phyloP scores from a whole-genome alignment of 2,888 invertebrate species.

The Lydus trimaculatus region DNA sequence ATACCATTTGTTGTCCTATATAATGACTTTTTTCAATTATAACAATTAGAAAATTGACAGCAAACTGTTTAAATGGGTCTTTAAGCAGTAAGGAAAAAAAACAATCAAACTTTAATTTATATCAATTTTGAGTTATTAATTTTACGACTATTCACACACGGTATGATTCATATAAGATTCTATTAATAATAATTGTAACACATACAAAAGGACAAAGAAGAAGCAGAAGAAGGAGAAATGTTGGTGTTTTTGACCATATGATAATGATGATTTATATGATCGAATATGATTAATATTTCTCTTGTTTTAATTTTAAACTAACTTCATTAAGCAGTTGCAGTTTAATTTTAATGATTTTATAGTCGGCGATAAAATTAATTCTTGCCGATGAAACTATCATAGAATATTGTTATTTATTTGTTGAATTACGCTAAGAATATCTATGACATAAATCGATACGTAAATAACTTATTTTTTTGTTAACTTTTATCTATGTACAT shows the following conservation, averaged over 20 bases:
- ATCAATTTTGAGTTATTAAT: constrained; percentile 2
- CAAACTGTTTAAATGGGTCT: background rate
- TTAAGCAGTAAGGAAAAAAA: background rate
- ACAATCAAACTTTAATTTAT: constrained; percentile 7
- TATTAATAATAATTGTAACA: background rate
- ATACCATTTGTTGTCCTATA: background rate
- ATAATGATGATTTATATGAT: constrained; percentile 6
- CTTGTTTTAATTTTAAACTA: background rate
- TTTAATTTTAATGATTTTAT: background rate
- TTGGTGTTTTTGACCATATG: background rate
- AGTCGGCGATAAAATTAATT: constrained; percentile 4
- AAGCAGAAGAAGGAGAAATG: background rate
- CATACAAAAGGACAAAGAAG: background rate
- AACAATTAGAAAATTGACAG: background rate
- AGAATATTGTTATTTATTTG: background rate
- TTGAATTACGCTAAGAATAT: background rate
- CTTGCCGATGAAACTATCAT: background rate
- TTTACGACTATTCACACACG: background rate
- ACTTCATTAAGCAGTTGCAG: background rate
- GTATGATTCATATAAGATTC: background rate
- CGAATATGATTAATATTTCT: background rate
- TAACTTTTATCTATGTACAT: background rate
- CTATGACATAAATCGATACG: background rate
- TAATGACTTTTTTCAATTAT: background rate
- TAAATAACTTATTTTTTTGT: background rate